Conservation (phyloP, 1,140 invertebrate species). For the Coboldia fuscipes region DNA sequence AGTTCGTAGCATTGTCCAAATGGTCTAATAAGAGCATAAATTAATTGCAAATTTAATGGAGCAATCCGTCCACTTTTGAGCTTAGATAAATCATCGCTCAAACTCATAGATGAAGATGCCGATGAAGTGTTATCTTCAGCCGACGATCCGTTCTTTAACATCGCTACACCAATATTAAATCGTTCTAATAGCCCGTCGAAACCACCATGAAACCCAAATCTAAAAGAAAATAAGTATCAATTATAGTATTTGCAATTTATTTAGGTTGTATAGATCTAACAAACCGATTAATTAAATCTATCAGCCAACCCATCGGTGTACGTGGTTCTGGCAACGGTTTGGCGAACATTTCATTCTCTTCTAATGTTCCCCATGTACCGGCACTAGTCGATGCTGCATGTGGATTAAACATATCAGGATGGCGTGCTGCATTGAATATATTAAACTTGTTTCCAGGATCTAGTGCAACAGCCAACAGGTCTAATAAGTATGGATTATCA, state of each 20-base stretch:
- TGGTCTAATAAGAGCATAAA: constrained; percentile 67
- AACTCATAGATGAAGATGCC: constrained; percentile 1
- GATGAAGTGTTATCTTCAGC: constrained; percentile 17
- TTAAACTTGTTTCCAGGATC: constrained; percentile 92
- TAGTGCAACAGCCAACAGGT: constrained; percentile 80
- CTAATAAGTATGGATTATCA: constrained; percentile 83
- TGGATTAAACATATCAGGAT: constrained; percentile 49
- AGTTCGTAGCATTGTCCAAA: constrained; percentile 86
- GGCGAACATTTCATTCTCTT: constrained; percentile 42
- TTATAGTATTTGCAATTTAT: background rate
- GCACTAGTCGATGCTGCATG: constrained; percentile 20
- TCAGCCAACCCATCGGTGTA: constrained; percentile 74
- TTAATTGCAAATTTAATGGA: constrained; percentile 35
- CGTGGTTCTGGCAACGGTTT: constrained; percentile 51
- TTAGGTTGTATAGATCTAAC: constrained; percentile 3
- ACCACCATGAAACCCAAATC: constrained; percentile 72
- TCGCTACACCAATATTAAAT: constrained; percentile 36
- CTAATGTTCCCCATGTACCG: constrained; percentile 17
- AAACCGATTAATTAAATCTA: constrained; percentile 81
- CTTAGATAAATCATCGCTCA: constrained; percentile 2
- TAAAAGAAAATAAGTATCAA: constrained; percentile 13
- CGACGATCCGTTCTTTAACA: constrained; percentile 14
- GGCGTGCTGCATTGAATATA: constrained; percentile 67
- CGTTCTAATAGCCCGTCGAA: constrained; percentile 74
- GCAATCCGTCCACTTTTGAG: constrained; percentile 1